phyloP scores from a whole-genome alignment of 2,113 vertebrate species.

The Seriola aureovittata region DNA sequence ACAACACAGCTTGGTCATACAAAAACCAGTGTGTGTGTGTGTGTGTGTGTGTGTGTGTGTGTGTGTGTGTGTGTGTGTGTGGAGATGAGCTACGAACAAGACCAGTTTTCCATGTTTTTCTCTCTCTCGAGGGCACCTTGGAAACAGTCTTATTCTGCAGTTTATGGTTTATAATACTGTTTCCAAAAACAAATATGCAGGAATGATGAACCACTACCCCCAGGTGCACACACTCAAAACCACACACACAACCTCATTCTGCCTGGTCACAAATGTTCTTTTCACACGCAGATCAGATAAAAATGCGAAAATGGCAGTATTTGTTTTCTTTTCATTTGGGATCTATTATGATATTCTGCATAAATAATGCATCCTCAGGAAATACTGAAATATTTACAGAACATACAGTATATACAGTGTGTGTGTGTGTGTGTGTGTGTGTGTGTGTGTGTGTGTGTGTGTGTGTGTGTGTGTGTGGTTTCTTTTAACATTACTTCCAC shows the following conservation, averaged over 20 bases:
- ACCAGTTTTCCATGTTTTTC: conserved; percentile 42
- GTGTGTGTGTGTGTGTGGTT: neutral
- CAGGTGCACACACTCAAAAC: neutral
- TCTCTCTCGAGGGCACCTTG: conserved; percentile 53
- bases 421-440: neutral
- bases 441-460: neutral
- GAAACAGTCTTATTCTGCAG: conserved; percentile 53
- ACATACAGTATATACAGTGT: neutral
- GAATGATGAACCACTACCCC: conserved; percentile 39
- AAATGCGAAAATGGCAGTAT: conserved; percentile 64
- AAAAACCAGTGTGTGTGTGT: conserved; percentile 38
- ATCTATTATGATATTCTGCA: conserved; percentile 69
- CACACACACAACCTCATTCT: conserved; percentile 3
- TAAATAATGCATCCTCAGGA: conserved; percentile 70
- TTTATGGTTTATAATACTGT: conserved; percentile 57
- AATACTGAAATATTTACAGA: conserved; percentile 73
- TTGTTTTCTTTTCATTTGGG: conserved; percentile 66
- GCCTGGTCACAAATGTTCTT: conserved; percentile 33
- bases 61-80: conserved; percentile 31
- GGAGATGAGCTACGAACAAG: conserved; percentile 53
- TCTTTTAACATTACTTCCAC: conserved; percentile 49
- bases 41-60: conserved; percentile 33
- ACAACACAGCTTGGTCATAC: conserved; percentile 55
- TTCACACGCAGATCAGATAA: conserved; percentile 27
- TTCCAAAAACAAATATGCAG: conserved; percentile 62